These are phyloP conservation scores for Brachystomella parvula DNA, from an alignment of 1,140 invertebrate genomes.

Conservation along the genomic window DNA sequence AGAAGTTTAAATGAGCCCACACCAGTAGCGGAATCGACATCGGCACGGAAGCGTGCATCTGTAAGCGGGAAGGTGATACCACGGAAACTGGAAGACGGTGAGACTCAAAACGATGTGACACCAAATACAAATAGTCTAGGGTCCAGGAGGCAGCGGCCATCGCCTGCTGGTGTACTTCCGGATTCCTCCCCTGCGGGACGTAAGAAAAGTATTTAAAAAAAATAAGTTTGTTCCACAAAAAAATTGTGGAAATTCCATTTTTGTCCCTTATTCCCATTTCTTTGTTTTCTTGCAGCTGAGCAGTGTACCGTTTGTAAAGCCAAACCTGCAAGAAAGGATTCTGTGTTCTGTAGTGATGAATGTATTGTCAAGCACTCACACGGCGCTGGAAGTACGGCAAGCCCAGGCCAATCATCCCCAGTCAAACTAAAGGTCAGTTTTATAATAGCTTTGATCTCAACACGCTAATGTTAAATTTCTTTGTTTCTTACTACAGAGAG, in stretches of 20 bases:
- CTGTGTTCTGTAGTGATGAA: conserved; percentile 70
- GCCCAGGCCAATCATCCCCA: background rate
- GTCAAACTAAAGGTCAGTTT: conserved; percentile 14
- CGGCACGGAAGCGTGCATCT: background rate
- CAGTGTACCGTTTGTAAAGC: conserved; percentile 39
- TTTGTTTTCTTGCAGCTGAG: conserved; percentile 12
- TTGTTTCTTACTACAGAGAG: conserved; percentile 15
- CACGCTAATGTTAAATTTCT: background rate
- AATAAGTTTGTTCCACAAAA: no score
- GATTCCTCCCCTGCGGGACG: no score
- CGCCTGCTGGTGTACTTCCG: no score
- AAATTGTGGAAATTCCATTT: no score
- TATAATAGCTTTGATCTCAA: background rate
- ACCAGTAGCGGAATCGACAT: background rate
- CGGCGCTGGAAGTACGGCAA: conserved; percentile 25
- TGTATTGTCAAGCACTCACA: conserved; percentile 74
- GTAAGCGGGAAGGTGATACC: background rate
- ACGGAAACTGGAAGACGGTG: background rate
- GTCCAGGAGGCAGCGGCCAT: no score
- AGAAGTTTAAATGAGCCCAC: background rate
- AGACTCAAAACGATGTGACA: no score
- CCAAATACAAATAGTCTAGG: no score
- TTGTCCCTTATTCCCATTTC: background rate
- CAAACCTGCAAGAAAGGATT: conserved; percentile 58
- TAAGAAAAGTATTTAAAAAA: no score